Evolutionary conservation across 2,797 vertebrate species (phyloP).

Genomic region (Psittacula echo): DNA sequence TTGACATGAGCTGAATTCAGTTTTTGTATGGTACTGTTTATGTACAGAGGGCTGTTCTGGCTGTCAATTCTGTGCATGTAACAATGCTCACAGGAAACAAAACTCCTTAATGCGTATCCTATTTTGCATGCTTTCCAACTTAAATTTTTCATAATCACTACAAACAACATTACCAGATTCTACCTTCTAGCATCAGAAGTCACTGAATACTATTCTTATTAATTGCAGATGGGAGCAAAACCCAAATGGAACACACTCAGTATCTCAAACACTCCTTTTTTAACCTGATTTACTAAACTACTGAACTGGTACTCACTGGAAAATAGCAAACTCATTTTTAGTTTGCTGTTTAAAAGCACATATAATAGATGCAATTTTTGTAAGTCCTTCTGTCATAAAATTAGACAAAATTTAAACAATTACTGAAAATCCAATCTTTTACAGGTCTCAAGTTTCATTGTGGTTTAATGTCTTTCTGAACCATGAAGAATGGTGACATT

Average conservation of each 20-base stretch:
- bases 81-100: neutral
- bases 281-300: neutral
- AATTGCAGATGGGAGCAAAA: neutral
- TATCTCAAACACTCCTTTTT: neutral
- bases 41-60: neutral
- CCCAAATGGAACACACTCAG: fast-evolving
- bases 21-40: neutral
- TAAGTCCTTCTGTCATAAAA: neutral
- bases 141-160: neutral
- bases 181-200: neutral
- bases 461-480: neutral
- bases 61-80: neutral
- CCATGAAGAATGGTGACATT: neutral
- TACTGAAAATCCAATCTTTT: neutral
- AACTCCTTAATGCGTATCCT: neutral
- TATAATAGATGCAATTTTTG: neutral
- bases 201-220: neutral
- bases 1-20: neutral
- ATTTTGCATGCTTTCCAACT: neutral
- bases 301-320: neutral
- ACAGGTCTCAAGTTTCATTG: neutral
- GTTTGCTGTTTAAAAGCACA: neutral
- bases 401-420: neutral
- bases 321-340: neutral
- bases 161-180: neutral